A percentile compares a stretch with the other conserved stretches of the same genome.
Evolutionary conservation across 2,888 invertebrate genomes (phyloP).

Genomic region (Serrognathus titanus): DNA sequence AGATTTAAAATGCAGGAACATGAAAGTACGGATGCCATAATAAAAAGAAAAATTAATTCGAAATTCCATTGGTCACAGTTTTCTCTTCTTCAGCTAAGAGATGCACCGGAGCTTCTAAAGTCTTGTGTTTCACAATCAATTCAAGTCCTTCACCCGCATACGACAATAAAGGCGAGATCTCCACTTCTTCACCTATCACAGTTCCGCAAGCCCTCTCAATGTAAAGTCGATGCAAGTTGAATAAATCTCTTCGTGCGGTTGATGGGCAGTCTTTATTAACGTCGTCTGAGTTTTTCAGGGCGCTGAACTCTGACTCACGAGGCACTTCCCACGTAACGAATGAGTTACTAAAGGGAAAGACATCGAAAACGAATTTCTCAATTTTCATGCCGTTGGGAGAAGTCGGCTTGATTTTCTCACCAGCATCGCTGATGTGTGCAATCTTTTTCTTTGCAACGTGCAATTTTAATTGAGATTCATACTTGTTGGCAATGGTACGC

Average conservation of each 20-base stretch:
- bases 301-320: constrained; percentile 92
- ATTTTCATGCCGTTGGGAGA: constrained; percentile 95
- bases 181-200: constrained; percentile 68
- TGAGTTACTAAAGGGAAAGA: constrained; percentile 87
- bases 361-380: constrained; percentile 99
- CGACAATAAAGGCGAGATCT: constrained; percentile 87
- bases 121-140: constrained; percentile 16
- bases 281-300: constrained; percentile 89
- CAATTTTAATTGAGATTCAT: constrained; percentile 74
- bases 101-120: constrained; percentile 19
- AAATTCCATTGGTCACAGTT: constrained; percentile 2
- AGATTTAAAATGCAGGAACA: too few relatives aligned
- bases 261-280: constrained; percentile 87
- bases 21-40: too few relatives aligned
- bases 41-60: too few relatives aligned
- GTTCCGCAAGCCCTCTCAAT: constrained; percentile 78
- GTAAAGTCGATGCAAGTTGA: constrained; percentile 73
- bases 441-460: constrained; percentile 99
- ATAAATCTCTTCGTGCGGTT: constrained; percentile 77
- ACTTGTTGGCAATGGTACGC: constrained; percentile 63
- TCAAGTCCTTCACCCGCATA: constrained; percentile 87
- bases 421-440: constrained; percentile 71
- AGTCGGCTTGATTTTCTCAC: constrained; percentile 69
- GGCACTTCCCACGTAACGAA: constrained; percentile 92
- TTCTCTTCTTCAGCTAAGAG: constrained; percentile 4